These are phyloP conservation scores for Zelostemma sp. DNA, from an alignment of 1,140 invertebrate genomes.

Conservation along the genomic window DNA sequence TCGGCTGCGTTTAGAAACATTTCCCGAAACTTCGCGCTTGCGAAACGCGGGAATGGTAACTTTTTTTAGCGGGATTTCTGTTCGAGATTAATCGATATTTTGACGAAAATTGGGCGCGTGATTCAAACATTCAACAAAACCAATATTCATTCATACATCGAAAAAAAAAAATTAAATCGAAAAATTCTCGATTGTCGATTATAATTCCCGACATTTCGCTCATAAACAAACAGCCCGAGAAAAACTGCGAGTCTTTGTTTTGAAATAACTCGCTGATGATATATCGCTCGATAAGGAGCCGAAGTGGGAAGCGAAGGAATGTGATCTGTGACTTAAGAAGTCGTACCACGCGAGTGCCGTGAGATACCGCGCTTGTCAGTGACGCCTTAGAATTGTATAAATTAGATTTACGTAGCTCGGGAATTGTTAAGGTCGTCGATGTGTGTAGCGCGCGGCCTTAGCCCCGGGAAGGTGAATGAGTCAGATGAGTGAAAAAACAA, in stretches of 20 bases:
- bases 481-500: slow-evolving; percentile 35
- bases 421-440: too few relatives aligned
- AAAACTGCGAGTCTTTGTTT: neutral
- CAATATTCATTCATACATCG: too few relatives aligned
- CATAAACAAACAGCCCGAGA: too few relatives aligned
- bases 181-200: neutral
- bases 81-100: too few relatives aligned
- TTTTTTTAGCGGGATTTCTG: too few relatives aligned
- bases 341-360: neutral
- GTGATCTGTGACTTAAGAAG: slow-evolving; percentile 17
- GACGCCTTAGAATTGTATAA: slow-evolving; percentile 19
- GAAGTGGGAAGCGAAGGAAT: slow-evolving; percentile 11
- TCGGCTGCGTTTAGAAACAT: neutral
- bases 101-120: too few relatives aligned
- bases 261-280: neutral
- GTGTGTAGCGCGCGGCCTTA: slow-evolving; percentile 27
- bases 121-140: too few relatives aligned
- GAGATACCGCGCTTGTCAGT: slow-evolving; percentile 6
- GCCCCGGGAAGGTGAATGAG: slow-evolving; percentile 34
- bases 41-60: too few relatives aligned
- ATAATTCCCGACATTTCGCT: too few relatives aligned
- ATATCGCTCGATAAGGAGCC: neutral
- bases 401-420: too few relatives aligned
- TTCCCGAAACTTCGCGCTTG: too few relatives aligned
- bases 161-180: too few relatives aligned